phyloP scores from a whole-genome alignment of 1,140 invertebrate genomes.

The Drosophila guanche region DNA sequence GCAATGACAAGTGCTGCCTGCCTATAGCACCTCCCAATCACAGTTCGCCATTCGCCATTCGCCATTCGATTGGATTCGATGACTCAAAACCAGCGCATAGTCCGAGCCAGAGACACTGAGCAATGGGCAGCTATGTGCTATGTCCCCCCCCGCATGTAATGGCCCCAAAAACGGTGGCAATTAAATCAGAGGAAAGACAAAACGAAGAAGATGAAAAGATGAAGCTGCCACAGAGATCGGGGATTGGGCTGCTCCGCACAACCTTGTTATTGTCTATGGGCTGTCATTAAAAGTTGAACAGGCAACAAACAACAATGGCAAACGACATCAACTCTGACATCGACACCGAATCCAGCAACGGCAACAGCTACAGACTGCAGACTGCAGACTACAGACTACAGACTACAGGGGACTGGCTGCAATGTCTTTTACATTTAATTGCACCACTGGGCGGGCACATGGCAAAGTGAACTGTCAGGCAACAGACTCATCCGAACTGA shows the following conservation, averaged over 20 bases:
- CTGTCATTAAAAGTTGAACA: slow-evolving; percentile 46
- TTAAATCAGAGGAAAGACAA: slow-evolving; percentile 29
- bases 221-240: slow-evolving; percentile 15
- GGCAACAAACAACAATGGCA: slow-evolving; percentile 18
- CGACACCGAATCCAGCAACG: slow-evolving; percentile 16
- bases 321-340: slow-evolving; percentile 15
- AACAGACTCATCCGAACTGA: no score
- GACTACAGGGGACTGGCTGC: slow-evolving; percentile 2
- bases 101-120: slow-evolving; percentile 19
- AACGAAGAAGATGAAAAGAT: neutral
- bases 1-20: slow-evolving; percentile 25
- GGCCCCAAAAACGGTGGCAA: slow-evolving; percentile 27
- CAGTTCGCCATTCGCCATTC: slow-evolving; percentile 16
- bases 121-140: neutral
- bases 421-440: slow-evolving; percentile 59
- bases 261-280: slow-evolving; percentile 60
- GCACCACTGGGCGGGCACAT: slow-evolving; percentile 50
- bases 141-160: slow-evolving; percentile 22
- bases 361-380: no score
- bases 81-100: slow-evolving; percentile 20
- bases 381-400: no score
- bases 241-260: slow-evolving; percentile 38
- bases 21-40: slow-evolving; percentile 2
- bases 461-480: slow-evolving; percentile 37
- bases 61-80: slow-evolving; percentile 23